Conservation (phyloP, 2,797 vertebrate species). For the Manis pentadactyla region DNA sequence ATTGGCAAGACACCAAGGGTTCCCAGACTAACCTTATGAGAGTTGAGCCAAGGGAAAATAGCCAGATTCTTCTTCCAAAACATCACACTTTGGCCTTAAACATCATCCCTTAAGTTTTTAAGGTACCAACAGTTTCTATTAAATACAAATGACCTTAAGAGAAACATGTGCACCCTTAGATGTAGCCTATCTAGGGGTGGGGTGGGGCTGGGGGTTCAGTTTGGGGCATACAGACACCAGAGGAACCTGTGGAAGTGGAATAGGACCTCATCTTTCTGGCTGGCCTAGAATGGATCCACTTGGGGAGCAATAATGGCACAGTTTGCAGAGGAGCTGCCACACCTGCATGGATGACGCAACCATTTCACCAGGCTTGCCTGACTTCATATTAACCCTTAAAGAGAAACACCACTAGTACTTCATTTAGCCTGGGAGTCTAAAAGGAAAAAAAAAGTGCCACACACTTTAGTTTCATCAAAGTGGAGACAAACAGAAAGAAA, state of each 20-base stretch:
- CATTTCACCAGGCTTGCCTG: slow-evolving; percentile 11
- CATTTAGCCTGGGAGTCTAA: background rate
- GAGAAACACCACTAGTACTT: background rate
- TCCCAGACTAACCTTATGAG: background rate
- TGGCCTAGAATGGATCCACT: background rate
- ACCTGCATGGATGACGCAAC: background rate
- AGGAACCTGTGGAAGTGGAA: background rate
- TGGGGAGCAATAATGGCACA: background rate
- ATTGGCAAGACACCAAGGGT: background rate
- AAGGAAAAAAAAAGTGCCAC: background rate
- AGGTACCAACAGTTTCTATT: background rate
- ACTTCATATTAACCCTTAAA: background rate
- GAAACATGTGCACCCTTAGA: background rate
- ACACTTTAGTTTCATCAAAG: slow-evolving; percentile 19
- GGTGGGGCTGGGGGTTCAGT: background rate
- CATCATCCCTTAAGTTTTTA: background rate
- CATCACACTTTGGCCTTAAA: background rate
- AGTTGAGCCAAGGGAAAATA: background rate
- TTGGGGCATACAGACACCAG: background rate
- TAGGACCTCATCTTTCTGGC: background rate
- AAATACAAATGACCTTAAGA: background rate
- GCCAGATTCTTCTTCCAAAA: background rate
- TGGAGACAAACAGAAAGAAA: background rate
- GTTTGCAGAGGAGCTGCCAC: background rate
- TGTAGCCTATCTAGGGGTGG: background rate